Evolutionary conservation across 2,888 invertebrate genomes (phyloP).

Genomic region (Liodrosophila aerea): DNA sequence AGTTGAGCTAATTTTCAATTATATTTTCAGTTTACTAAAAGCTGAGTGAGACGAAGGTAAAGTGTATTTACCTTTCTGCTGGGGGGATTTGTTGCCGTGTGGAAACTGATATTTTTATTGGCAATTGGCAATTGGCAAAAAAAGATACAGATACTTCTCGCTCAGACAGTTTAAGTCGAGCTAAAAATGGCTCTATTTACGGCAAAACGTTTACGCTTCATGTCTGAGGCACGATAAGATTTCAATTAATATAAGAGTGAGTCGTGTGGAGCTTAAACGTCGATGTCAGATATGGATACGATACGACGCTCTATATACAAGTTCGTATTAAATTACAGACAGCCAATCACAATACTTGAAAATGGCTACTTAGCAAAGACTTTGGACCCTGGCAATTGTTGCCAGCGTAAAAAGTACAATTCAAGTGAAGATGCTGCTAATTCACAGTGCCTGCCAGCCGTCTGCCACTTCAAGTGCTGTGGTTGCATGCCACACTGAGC

Average conservation of each 20-base stretch:
- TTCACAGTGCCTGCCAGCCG: not conserved
- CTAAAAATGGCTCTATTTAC: slow-evolving; percentile 35
- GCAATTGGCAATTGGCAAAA: slow-evolving; percentile 9
- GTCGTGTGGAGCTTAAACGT: slow-evolving; percentile 26
- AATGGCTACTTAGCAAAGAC: slow-evolving; percentile 7
- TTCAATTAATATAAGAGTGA: slow-evolving; percentile 66
- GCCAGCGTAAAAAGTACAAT: slow-evolving; percentile 25
- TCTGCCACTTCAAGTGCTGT: not conserved
- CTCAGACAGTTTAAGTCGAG: slow-evolving; percentile 14
- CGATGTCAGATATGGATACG: slow-evolving; percentile 21
- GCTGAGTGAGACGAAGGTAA: too few relatives aligned
- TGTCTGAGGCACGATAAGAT: slow-evolving; percentile 60
- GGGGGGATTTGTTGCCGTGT: slow-evolving; percentile 5
- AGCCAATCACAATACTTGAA: slow-evolving; percentile 42
- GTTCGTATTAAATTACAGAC: slow-evolving; percentile 34
- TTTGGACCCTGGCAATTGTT: too few relatives aligned
- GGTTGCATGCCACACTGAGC: slow-evolving; percentile 11
- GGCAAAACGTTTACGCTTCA: slow-evolving; percentile 21
- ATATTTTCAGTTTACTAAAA: not conserved
- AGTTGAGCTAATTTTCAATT: not conserved
- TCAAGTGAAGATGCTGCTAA: slow-evolving; percentile 8
- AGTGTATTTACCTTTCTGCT: not conserved
- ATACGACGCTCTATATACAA: not conserved
- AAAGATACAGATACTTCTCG: slow-evolving; percentile 3
- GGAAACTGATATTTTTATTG: slow-evolving; percentile 37